A percentile compares a stretch with the other conserved stretches of the same genome.
phyloP scores from a whole-genome alignment of 2,797 vertebrate genomes.

The Phoeniculus purpureus region DNA sequence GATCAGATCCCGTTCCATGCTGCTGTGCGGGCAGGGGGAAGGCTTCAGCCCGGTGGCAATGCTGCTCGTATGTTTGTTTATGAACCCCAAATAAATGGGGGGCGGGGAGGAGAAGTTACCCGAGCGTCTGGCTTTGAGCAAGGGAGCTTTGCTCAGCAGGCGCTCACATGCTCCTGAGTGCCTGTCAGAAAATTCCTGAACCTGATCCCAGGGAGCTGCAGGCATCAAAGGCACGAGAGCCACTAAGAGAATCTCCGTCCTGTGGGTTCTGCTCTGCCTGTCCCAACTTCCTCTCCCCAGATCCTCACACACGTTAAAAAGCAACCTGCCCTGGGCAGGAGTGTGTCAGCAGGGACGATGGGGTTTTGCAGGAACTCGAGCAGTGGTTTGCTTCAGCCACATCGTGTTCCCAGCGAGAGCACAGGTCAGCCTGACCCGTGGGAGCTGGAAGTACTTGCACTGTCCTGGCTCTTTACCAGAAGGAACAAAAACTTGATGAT shows the following conservation, averaged over 20 bases:
- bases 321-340: not conserved
- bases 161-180: slow-evolving; percentile 36
- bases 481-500: not conserved
- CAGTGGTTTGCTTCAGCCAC: not conserved
- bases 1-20: not conserved
- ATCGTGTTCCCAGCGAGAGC: accelerated
- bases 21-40: not conserved
- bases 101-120: slow-evolving; percentile 6
- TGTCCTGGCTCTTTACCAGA: not conserved
- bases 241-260: slow-evolving; percentile 8
- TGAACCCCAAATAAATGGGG: not conserved
- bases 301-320: not conserved
- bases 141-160: slow-evolving; percentile 15
- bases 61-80: not conserved
- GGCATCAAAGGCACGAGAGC: slow-evolving; percentile 54
- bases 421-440: not conserved
- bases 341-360: not conserved
- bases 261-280: not conserved
- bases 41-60: not conserved
- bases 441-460: not conserved
- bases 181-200: slow-evolving; percentile 63
- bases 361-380: not conserved
- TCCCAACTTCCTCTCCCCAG: not conserved
- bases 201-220: slow-evolving; percentile 19
- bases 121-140: slow-evolving; percentile 15